These are phyloP conservation scores for Loris lydekkerianus DNA, from an alignment of 2,797 vertebrate genomes.

Conservation along the genomic window DNA sequence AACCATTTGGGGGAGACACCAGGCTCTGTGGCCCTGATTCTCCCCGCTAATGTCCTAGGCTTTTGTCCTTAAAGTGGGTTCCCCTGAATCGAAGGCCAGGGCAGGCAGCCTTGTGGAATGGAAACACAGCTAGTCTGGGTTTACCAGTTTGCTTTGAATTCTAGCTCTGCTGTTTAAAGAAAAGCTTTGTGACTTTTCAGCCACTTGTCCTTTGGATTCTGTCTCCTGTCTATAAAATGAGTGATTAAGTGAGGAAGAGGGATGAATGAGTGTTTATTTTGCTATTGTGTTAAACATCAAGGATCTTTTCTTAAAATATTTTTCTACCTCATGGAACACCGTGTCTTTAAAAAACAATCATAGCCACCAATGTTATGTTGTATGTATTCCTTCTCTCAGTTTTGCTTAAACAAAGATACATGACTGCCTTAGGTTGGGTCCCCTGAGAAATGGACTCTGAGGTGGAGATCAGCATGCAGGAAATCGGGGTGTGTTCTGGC, in stretches of 20 bases:
- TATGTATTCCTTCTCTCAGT: not conserved
- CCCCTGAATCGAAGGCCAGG: not conserved
- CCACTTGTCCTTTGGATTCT: not conserved
- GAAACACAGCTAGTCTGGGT: accelerated
- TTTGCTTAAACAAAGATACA: not conserved
- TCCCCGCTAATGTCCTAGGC: not conserved
- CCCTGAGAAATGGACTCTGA: not conserved
- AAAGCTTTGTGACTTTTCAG: not conserved
- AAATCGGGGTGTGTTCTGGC: not conserved
- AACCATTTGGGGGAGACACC: accelerated
- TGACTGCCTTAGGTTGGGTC: not conserved
- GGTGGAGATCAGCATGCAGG: not conserved
- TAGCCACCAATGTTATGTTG: not conserved
- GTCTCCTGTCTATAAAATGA: not conserved
- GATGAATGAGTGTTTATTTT: not conserved
- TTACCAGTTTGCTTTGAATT: not conserved
- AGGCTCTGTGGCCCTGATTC: not conserved
- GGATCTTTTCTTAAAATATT: not conserved
- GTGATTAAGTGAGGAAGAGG: not conserved
- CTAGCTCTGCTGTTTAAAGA: not conserved
- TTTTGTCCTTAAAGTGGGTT: not conserved
- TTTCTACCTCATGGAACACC: not conserved
- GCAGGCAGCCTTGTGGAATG: too few relatives aligned
- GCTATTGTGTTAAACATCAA: not conserved
- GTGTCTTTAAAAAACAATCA: not conserved